Conservation (phyloP, 92 coral and sea anemone genomes). For the Virgularia gustaviana region DNA sequence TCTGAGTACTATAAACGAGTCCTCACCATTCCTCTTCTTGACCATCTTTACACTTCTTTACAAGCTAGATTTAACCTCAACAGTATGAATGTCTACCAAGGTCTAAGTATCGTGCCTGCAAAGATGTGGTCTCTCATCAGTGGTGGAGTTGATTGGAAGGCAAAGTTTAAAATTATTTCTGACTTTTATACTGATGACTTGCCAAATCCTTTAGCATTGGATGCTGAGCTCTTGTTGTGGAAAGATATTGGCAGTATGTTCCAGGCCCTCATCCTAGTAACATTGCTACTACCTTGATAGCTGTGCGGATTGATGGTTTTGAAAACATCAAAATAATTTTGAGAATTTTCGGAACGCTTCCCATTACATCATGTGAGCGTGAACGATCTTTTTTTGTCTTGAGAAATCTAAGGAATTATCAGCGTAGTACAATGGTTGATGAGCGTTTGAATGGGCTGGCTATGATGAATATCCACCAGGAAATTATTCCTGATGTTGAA, state of each 20-base stretch:
- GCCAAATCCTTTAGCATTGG: constrained; percentile 10
- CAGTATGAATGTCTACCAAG: no score
- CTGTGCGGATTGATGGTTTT: constrained; percentile 17
- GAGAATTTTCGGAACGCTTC: constrained; percentile 14
- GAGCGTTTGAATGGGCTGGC: no score
- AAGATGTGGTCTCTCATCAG: no score
- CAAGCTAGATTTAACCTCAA: no score
- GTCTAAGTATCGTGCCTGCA: no score
- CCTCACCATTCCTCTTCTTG: no score
- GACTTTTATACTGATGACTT: constrained; percentile 16
- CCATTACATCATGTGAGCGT: no score
- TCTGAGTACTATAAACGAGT: no score
- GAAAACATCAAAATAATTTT: constrained; percentile 9
- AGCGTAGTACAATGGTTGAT: constrained; percentile 13
- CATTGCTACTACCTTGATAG: no score
- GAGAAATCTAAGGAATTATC: not conserved
- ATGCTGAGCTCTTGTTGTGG: constrained; percentile 18
- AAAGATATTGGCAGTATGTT: no score
- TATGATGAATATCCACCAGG: constrained; percentile 14
- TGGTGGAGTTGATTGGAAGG: constrained; percentile 10
- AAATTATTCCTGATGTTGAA: not conserved
- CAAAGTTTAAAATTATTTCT: constrained; percentile 6
- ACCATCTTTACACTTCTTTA: no score
- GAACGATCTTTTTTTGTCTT: constrained; percentile 7
- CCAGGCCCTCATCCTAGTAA: no score